These are phyloP conservation scores for Schlechtendalia chinensis DNA, from an alignment of 1,140 invertebrate species.

Conservation along the genomic window DNA sequence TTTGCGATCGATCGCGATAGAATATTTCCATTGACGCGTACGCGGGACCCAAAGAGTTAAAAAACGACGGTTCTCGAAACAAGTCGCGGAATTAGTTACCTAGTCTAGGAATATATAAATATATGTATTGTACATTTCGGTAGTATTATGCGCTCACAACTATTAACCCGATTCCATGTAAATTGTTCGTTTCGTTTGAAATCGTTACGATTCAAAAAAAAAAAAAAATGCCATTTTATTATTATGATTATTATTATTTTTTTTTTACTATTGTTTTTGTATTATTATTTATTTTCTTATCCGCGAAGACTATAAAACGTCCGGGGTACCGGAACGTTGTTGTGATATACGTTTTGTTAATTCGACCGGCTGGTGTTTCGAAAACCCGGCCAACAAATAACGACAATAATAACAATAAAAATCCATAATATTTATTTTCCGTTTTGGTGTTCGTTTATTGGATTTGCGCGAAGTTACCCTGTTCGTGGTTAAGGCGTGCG, in stretches of 20 bases:
- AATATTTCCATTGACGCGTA: background rate
- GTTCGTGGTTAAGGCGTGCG: too few relatives aligned
- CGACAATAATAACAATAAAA: slow-evolving; percentile 47
- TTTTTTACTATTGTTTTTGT: slow-evolving; percentile 30
- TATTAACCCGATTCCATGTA: slow-evolving; percentile 29
- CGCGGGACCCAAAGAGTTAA: slow-evolving; percentile 15
- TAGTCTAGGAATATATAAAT: slow-evolving; percentile 40
- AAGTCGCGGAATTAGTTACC: slow-evolving; percentile 40
- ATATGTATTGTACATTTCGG: slow-evolving; percentile 32
- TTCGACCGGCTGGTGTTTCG: slow-evolving; percentile 17
- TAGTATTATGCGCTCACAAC: slow-evolving; percentile 9
- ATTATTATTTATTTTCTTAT: slow-evolving; percentile 41
- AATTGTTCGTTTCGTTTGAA: background rate
- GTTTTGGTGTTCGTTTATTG: slow-evolving; percentile 17
- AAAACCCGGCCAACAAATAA: too few relatives aligned
- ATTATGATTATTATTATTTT: slow-evolving; percentile 38
- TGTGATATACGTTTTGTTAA: slow-evolving; percentile 50
- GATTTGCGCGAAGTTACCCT: too few relatives aligned
- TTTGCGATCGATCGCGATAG: too few relatives aligned
- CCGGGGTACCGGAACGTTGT: slow-evolving; percentile 40
- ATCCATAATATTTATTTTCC: slow-evolving; percentile 18
- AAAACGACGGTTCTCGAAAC: slow-evolving; percentile 7
- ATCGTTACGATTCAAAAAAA: too few relatives aligned
- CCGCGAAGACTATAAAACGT: slow-evolving; percentile 33
- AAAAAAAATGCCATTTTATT: slow-evolving; percentile 43